These are phyloP conservation scores for Prorops nasuta DNA, from an alignment of 1,140 invertebrate species.

Conservation along the genomic window DNA sequence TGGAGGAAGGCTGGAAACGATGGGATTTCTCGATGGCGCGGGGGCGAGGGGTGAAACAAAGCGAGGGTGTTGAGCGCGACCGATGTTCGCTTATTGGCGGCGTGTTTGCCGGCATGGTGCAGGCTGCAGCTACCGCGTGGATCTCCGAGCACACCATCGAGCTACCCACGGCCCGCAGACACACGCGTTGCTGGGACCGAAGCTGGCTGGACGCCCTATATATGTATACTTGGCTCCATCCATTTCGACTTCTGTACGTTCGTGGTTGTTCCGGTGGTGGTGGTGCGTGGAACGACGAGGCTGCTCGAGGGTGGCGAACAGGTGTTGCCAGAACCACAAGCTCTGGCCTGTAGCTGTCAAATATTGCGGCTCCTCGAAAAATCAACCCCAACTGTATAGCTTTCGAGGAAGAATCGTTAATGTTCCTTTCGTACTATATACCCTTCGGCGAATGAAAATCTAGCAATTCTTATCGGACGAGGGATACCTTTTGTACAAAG, in stretches of 20 bases:
- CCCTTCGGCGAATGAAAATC: conserved; percentile 4
- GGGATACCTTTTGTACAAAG: no score
- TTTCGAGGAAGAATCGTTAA: no score
- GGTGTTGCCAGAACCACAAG: conserved; percentile 51
- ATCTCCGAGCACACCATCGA: no score
- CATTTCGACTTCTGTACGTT: neutral
- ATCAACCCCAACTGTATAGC: no score
- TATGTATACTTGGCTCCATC: neutral
- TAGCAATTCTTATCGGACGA: no score
- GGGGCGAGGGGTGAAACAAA: conserved; percentile 31
- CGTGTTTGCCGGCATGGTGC: conserved; percentile 56
- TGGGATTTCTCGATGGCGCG: conserved; percentile 6
- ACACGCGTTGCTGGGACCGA: conserved; percentile 14
- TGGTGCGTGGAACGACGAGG: conserved; percentile 14
- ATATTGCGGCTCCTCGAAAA: conserved; percentile 55
- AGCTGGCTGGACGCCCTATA: conserved; percentile 2
- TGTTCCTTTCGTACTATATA: no score
- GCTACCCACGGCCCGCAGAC: conserved; percentile 36
- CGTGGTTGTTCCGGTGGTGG: no score
- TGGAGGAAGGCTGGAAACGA: conserved; percentile 27
- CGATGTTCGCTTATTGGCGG: conserved; percentile 57
- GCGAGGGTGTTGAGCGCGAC: conserved; percentile 49
- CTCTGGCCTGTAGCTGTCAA: conserved; percentile 48
- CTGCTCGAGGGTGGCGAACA: conserved; percentile 47
- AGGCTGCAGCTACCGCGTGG: no score